Evolutionary conservation across 2,113 vertebrate species (phyloP), one percentile per base, ranked within the genome.

Genomic region (Cephalopterus ornatus): DNA sequence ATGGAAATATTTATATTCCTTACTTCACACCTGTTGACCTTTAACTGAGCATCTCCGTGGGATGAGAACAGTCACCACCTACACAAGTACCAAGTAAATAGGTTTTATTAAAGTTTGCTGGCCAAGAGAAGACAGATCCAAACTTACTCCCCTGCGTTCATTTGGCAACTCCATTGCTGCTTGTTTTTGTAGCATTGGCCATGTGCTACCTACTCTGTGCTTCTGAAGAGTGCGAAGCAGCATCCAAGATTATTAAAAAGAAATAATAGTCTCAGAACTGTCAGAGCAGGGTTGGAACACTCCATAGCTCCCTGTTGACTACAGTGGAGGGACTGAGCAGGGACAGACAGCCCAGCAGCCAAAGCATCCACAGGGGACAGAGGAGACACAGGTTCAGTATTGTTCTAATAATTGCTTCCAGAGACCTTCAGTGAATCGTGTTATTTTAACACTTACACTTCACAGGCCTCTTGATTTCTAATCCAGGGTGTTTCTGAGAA

Each of bases 1-100:
- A n/a, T 3, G 53, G n/a, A 89, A 95, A 92, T 89, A 92, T 89
- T 96, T 82, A 41, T 62, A 91, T 65, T 79, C 53, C 35, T 50
- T 23, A 14, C 62, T 73, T 88, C 59, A 79, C 65, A 85, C 67
- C 67, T 88, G 62, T 39, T 94, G 81, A 87, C 77, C 93, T 94
- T 85, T 82, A 91, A 46, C 33, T 71, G 65, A 70, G 52, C 14
- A 27, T 62, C 66, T 85, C 59, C 2, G 3, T 19, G 42, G 70
- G 22, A 62, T 61, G 12, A 63, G 66, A 92, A 71, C 42, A 81
- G 79, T 58, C 65, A 59, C 68, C 65, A 87, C 68, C 73, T 11
- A 88, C 79, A 91, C 46, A 71, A 90, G 62, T n/a, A 59, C 14
- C n/a, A 73, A 66, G 37, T 14, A 82, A 89, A 68, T 24, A 92